phyloP scores from a whole-genome alignment of 2,113 vertebrate genomes.

The Larimichthys crocea region DNA sequence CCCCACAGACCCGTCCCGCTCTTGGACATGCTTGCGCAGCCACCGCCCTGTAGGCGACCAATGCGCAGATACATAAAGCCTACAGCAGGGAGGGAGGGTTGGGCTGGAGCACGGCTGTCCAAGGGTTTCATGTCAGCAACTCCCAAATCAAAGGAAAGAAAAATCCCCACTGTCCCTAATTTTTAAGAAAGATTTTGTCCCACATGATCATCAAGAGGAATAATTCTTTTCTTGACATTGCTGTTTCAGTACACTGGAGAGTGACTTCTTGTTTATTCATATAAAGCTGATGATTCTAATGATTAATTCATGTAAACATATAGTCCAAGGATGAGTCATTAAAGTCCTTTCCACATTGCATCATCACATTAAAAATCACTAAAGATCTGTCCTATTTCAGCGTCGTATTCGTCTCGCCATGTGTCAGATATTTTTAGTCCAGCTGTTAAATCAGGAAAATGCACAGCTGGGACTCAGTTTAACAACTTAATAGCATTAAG shows the following conservation, averaged over 20 bases:
- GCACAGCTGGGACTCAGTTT: neutral
- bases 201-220: neutral
- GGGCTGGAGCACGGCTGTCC: neutral
- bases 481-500: slow-evolving; percentile 1
- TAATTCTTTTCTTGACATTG: neutral
- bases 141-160: slow-evolving; percentile 28
- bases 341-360: neutral
- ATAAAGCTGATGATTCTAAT: neutral
- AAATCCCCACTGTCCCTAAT: neutral
- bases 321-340: too few relatives aligned
- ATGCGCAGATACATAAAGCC: slow-evolving; percentile 44
- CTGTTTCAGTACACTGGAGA: slow-evolving; percentile 21
- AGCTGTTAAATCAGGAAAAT: neutral
- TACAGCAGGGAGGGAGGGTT: neutral
- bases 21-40: slow-evolving; percentile 71
- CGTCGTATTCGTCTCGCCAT: neutral
- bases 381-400: neutral
- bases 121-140: slow-evolving; percentile 17
- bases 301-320: neutral
- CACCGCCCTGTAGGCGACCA: slow-evolving; percentile 78
- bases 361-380: neutral
- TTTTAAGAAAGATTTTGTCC: slow-evolving; percentile 35
- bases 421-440: slow-evolving; percentile 5
- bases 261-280: neutral
- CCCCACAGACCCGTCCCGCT: slow-evolving; percentile 67